Base-by-base conservation (phyloP, 2,888 invertebrate species). In the Ganaspis brasiliensis region DNA sequence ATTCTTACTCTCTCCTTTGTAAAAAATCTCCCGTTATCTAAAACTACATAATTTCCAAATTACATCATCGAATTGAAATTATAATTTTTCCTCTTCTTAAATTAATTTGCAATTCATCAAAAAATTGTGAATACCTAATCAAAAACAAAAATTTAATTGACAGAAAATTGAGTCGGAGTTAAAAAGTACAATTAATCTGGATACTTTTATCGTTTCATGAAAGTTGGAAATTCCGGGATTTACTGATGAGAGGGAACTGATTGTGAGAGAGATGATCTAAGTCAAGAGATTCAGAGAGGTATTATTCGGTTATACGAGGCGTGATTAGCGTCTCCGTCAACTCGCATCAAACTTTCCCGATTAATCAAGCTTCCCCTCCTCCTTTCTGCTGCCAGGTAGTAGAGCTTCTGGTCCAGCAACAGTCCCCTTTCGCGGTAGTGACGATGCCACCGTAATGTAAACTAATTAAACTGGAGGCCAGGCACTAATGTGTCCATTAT, bases 401-500 rank as follows among this genome's bases (percentile, higher is more conserved):
- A 26, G n/a, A 73, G 26, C 73, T 61, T 31, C 52, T 75, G 59
- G 72, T 78, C 74, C 59, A 76, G 71, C 71, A 63, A 63, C 74
- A 81, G 76, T 75, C 80, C 81, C 84, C 81, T 82, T 87, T 85
- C 85, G 81, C 83, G 85, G 82, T 85, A 84, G 87, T 88, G 89
- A 89, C 89, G 89, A 89, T 88, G 87, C 86, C 84, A 84, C 86
- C 86, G 87, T 90, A 90, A 90, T 90, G 90, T 90, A 90, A 90
- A 90, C 90, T 90, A 90, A 90, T 90, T 90, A 90, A 90, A 90
- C 88, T 85, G 85, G 89, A 89, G 89, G 87, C 87, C 87, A 84
- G 83, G 88, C 87, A 89, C 89, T 90, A 90, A 90, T 90, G 90
- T 87, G 87, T 90, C 90, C 90, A 90, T 90, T 90, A 90, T 88